Conservation (phyloP, 2,797 vertebrate genomes). For the Manis pentadactyla region DNA sequence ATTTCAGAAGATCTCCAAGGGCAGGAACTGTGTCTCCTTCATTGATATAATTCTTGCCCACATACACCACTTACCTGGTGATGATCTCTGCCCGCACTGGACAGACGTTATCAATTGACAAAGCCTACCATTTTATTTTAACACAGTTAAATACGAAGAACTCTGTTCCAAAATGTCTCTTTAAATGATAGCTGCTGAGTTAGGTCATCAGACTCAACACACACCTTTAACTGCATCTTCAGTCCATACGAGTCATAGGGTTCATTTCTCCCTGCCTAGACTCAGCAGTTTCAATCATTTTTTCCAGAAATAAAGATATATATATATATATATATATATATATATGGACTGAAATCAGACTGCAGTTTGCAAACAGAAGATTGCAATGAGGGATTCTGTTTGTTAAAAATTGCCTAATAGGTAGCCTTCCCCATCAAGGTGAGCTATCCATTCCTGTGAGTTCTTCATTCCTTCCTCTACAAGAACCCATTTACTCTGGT, state of each 20-base stretch:
- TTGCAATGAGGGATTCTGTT: background rate
- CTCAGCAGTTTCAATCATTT: background rate
- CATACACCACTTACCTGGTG: background rate
- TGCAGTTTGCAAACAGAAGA: background rate
- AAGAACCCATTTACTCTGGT: slow-evolving; percentile 64
- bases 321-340: background rate
- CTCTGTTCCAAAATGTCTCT: background rate
- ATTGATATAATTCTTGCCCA: background rate
- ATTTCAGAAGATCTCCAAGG: background rate
- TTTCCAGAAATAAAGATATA: slow-evolving; percentile 3
- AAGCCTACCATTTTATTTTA: background rate
- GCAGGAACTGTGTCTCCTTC: background rate
- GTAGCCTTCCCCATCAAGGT: background rate
- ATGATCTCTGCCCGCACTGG: background rate
- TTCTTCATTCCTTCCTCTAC: slow-evolving; percentile 31
- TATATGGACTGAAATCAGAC: background rate
- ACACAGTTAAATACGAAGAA: background rate
- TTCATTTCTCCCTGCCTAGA: background rate
- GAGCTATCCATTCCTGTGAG: background rate
- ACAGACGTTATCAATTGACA: background rate
- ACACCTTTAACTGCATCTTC: background rate
- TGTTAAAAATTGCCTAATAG: background rate
- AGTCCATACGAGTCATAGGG: background rate
- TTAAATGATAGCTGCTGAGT: background rate
- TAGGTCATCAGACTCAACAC: background rate